Percentiles rank a stretch among this genome's conserved stretches.
phyloP scores from a whole-genome alignment of 2,797 vertebrate genomes.

The Eospalax fontanierii region DNA sequence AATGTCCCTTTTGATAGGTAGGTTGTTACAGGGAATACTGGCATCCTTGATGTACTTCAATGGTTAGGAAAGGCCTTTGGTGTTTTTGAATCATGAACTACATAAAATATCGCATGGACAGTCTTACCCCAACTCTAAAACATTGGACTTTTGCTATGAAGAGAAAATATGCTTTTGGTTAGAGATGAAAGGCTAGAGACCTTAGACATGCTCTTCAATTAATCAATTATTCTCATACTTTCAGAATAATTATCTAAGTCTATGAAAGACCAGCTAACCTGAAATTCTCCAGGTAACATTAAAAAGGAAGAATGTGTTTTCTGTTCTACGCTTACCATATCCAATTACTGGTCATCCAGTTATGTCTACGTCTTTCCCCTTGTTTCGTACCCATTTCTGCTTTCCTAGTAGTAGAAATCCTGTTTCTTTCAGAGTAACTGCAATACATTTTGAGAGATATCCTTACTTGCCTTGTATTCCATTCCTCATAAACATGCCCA shows the following conservation, averaged over 20 bases:
- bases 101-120: constrained; percentile 13
- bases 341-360: neutral
- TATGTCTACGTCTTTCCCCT: neutral
- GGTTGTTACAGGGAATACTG: rapidly evolving
- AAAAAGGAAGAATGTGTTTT: constrained; percentile 46
- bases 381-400: neutral
- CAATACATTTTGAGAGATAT: neutral
- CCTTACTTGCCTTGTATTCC: neutral
- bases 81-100: constrained; percentile 34
- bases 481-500: neutral
- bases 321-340: neutral
- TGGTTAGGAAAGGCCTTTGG: neutral
- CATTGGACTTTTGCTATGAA: neutral
- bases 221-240: constrained; percentile 54
- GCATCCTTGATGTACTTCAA: neutral
- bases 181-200: constrained; percentile 51
- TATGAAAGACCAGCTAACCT: constrained; percentile 23
- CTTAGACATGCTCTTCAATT: constrained; percentile 32
- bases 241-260: constrained; percentile 9
- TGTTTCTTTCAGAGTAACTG: neutral
- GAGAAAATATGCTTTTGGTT: constrained; percentile 33
- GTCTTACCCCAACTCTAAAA: neutral
- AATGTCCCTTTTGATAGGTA: neutral
- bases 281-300: constrained; percentile 49
- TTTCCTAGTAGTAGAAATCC: neutral